phyloP scores from a whole-genome alignment of 2,888 invertebrate species.

The Clepsis dumicolana region DNA sequence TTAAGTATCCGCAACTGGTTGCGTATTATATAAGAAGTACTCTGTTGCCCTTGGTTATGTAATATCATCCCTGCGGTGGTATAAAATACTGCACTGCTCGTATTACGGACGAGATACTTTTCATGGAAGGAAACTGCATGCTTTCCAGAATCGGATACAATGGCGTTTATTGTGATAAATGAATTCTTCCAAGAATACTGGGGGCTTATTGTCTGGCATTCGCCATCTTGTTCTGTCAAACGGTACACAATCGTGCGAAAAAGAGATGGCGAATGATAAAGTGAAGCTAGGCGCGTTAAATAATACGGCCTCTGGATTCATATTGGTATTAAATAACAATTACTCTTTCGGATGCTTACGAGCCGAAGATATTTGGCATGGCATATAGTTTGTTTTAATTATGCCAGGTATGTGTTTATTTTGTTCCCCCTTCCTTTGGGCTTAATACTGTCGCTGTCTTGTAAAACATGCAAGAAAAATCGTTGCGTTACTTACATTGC shows the following conservation, averaged over 20 bases:
- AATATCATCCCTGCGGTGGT: slow-evolving; percentile 7
- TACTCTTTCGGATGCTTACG: neutral
- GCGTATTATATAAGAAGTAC: slow-evolving; percentile 6
- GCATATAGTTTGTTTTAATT: too few species aligned
- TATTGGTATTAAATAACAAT: neutral
- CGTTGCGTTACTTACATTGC: too few species aligned
- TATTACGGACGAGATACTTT: neutral
- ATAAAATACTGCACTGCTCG: neutral
- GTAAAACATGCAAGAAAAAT: too few species aligned
- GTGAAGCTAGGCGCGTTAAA: too few species aligned
- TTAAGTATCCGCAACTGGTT: neutral
- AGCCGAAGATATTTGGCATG: neutral
- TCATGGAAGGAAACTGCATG: neutral
- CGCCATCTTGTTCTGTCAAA: too few species aligned
- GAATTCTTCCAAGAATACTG: neutral
- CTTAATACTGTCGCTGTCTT: too few species aligned
- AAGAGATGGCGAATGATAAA: too few species aligned
- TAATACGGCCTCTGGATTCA: too few species aligned
- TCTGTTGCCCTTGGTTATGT: slow-evolving; percentile 15
- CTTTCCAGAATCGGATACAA: neutral
- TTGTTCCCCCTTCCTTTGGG: too few species aligned
- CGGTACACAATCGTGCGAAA: too few species aligned
- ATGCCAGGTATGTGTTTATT: too few species aligned
- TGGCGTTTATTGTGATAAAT: neutral
- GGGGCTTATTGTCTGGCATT: too few species aligned